Base-by-base conservation (phyloP, 1,140 invertebrate genomes). In the Sycophila sp. region DNA sequence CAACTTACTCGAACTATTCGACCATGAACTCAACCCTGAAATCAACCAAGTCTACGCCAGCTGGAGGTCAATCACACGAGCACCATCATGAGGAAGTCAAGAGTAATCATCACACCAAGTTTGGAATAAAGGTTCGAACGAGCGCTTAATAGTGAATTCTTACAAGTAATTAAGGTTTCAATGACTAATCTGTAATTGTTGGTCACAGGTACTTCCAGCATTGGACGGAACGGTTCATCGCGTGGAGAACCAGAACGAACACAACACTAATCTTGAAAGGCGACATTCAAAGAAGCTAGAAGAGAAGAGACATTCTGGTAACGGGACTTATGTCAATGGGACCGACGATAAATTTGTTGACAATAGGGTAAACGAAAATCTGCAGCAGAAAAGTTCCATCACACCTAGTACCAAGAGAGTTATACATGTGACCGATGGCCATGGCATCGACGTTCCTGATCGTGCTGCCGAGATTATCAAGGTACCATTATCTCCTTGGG, bases 61-160 rank as follows among this genome's bases (percentile, higher is more conserved):
- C n/a, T n/a, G 77, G 70, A 0, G 76, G 40, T 58, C 81, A 85
- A 2, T 79, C 77, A 0, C 65, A 80, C 2, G 81, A 85, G 17
- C 77, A 77, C 17, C 77, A 73, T 15, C 78, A 83, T 4, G 81
- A 84, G 1, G 81, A 84, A 5, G 26, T 71, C 0, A 81, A 79
- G 24, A 71, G 24, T 7, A 82, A 80, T 67, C 74, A 76, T 55
- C 81, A 86, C 34, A 84, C 87, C 7, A 93, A 93, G 81, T 92
- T 93, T 68, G 92, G 92, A 2, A 90, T 92, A 62, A 87, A 90
- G 73, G n/a, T n/a, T n/a, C n/a, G n/a, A n/a, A n/a, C n/a, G n/a
- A n/a, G n/a, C n/a, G n/a, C n/a, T n/a, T n/a, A n/a, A n/a, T n/a
- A n/a, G n/a, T n/a, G n/a, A n/a, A n/a, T n/a, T n/a, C n/a, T n/a